Base-by-base conservation (phyloP, 2,888 invertebrate genomes). In the Rotaria magnacalcarata region DNA sequence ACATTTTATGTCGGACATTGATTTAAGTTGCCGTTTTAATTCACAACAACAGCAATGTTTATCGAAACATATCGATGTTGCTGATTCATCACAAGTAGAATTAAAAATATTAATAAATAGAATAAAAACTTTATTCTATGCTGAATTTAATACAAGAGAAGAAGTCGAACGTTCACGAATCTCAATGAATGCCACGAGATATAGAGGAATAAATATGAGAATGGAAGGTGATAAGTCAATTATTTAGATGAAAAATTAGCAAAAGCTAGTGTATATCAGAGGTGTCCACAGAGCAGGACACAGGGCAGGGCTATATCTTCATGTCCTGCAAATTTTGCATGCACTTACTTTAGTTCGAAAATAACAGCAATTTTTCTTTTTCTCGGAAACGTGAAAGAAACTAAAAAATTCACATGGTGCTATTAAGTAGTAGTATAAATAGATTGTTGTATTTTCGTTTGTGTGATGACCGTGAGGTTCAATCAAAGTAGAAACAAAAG, bases 191-290 rank as follows among this genome's bases (percentile, higher is more conserved):
- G 21, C 5, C 10, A 54, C 21, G 19, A 21, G 54, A 54, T n/a
- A 14, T 8, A 7, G 2, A 27, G 16, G 5, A 6, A 67, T 24
- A 4, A n/a, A 24, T 24, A 47, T n/a, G 11, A 80, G n/a, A 24
- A 47, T 11, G 14, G 80, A 80, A 10, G 21, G 47, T 6, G 80
- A n/a, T n/a, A 80, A 47, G n/a, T 11, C 3, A 0, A 0, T n/a
- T 80, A 47, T 80, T n/a, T 47, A 21, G 80, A 80, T 47, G 47
- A 80, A n/a, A 80, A 80, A 80, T n/a, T 47, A 80, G 80, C 80
- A 4, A 80, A 80, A 47, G 80, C 80, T 24, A 47, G 47, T 47
- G 80, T 47, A 34, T 34, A 34, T 34, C 34, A 34, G 34, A 34
- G 34, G 34, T 2, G 34, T 34, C 34, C 34, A 34, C 34, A 34